A percentile compares a stretch with the other conserved stretches of the same genome.
Evolutionary conservation across 2,888 invertebrate genomes (phyloP).

Genomic region (Pheosia gnoma): DNA sequence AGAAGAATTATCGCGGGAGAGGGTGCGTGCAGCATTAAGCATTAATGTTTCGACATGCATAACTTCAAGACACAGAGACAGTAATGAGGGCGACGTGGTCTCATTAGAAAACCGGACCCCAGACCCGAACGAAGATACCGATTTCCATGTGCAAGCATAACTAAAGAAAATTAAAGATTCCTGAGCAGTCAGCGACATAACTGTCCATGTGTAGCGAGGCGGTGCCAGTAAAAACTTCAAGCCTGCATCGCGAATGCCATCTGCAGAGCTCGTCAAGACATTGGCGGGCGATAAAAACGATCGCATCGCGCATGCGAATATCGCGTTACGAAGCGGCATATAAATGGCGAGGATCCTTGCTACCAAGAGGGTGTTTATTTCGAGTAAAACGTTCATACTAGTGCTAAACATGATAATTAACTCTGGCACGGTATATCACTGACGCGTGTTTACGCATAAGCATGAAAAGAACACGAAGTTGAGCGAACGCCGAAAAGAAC

Average conservation of each 20-base stretch:
- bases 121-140: constrained; percentile 30
- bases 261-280: constrained; percentile 62
- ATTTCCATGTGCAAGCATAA: constrained; percentile 46
- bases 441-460: constrained; percentile 57
- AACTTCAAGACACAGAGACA: constrained; percentile 8
- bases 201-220: constrained; percentile 56
- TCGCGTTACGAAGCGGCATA: constrained; percentile 57
- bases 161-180: constrained; percentile 56
- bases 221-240: constrained; percentile 63
- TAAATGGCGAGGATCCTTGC: constrained; percentile 48
- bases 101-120: constrained; percentile 41
- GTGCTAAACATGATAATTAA: constrained; percentile 57
- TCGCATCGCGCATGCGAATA: constrained; percentile 65
- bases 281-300: constrained; percentile 65
- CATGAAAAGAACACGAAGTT: constrained; percentile 54
- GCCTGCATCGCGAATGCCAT: constrained; percentile 65
- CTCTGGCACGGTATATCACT: constrained; percentile 44
- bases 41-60: not conserved
- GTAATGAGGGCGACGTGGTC: constrained; percentile 34
- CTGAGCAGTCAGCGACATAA: constrained; percentile 59
- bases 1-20: constrained; percentile 19
- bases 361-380: constrained; percentile 37
- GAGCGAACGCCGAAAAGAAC: constrained; percentile 66
- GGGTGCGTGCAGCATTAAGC: not conserved
- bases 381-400: constrained; percentile 35